Base-by-base conservation (phyloP, 2,797 vertebrate genomes). In the Notolabrus celidotus region DNA sequence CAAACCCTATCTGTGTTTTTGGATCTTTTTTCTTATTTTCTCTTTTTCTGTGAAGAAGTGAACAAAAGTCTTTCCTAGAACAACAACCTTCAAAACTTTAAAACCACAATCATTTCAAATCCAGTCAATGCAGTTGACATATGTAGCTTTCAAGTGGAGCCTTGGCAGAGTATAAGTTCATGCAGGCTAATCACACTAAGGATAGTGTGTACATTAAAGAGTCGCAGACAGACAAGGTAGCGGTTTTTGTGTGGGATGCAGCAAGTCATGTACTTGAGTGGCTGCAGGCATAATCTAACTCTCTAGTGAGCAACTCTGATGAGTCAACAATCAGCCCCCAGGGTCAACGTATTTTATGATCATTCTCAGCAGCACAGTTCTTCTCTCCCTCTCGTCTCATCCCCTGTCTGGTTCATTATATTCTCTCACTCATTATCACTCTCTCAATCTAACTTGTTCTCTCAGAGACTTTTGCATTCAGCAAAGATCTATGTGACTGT, bases 251-350 rank as follows among this genome's bases (percentile, higher is more conserved):
- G 78, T 77, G 68, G 65, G 57, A 70, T 75, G 78, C 45, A 56
- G 45, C n/a, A 54, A 58, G 77, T 79, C 67, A 34, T 82, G 62
- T 69, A 52, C 39, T 57, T 19, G 23, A 55, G 59, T 60, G 67
- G 83, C 85, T 75, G 12, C 42, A 38, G 68, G 83, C 74, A 67
- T 36, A 72, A 70, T 79, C 75, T 74, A 60, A 81, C 73, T 89
- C 77, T 83, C 71, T 56, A 79, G 67, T 25, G 54, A 80, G 80
- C 80, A 88, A 76, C 80, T 70, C 61, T 74, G 86, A 88, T 84
- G 70, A 90, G 80, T 90, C 84, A 92, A 91, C 84, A 86, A 80
- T 87, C 74, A 79, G 77, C 74, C 86, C 59, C 78, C 16, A 3
- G 74, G 86, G 84, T 88, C 83, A 86, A n/a, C 2, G 31, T 73